Evolutionary conservation across 2,888 invertebrate genomes (phyloP), one percentile per base, ranked within the genome.

Genomic region (Apocheima hispidaria): DNA sequence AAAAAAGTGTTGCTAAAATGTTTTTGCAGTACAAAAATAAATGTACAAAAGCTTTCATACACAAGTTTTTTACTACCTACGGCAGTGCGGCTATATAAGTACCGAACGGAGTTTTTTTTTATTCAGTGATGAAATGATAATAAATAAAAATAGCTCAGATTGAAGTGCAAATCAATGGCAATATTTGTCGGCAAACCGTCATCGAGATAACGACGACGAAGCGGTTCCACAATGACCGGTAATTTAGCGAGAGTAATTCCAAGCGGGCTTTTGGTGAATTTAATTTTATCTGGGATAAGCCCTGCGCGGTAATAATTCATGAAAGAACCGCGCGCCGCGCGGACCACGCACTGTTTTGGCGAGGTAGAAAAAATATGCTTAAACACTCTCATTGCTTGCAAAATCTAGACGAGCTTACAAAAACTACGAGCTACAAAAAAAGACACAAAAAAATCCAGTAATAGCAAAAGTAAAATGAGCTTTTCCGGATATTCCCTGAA

Each of bases 231-330:
- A 86, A 87, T 84, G 82, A 81, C 81, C 82, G 80, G 84, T 86
- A 84, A 88, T 88, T 86, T 84, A 83, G 83, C 84, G 82, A 72
- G 77, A 75, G 80, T 84, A 84, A 86, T 84, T 79, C 79, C 69
- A 75, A 77, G 70, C 76, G 74, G 72, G 75, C 78, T 77, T 78
- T 82, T 79, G 81, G 75, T 75, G 75, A 86, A 85, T 87, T 87
- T 82, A 85, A 89, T 88, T 87, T 86, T 84, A 87, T 84, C 81
- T 75, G 72, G 81, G 77, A 78, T 81, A 82, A 84, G 78, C 82
- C 80, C 71, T 74, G 65, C 70, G 61, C 69, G 73, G 77, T 74
- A 82, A 86, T 86, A 83, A 84, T 83, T 87, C 83, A 87, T 84
- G 78, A 71, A 79, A 83, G 77, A 75, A 70, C 74, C 72, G 67